Percentiles rank a stretch among this genome's conserved stretches.
These are phyloP conservation scores for Tragulus kanchil DNA, from an alignment of 2,113 vertebrate species.

Conservation along the genomic window DNA sequence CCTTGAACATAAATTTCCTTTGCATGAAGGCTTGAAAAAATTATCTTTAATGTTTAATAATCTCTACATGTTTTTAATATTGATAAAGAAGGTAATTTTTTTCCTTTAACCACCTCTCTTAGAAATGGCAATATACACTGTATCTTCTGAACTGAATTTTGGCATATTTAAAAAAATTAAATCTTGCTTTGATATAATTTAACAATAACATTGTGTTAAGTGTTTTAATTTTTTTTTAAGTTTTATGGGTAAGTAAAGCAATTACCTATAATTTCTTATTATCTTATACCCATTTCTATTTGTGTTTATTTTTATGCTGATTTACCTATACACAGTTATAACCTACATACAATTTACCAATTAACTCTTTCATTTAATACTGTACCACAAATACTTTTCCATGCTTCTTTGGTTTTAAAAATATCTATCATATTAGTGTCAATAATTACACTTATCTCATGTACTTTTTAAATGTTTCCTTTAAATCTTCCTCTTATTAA, in stretches of 20 bases:
- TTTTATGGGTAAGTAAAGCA: neutral
- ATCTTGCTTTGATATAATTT: neutral
- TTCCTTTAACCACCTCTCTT: slow-evolving; percentile 47
- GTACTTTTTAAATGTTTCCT: neutral
- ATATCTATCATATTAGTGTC: neutral
- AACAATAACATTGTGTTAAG: neutral
- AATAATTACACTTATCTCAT: neutral
- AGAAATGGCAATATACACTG: slow-evolving; percentile 45
- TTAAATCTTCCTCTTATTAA: neutral
- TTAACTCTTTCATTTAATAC: neutral
- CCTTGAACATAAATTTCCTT: neutral
- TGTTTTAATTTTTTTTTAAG: neutral
- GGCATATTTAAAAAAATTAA: neutral
- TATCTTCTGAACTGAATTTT: slow-evolving; percentile 46
- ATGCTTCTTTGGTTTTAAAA: neutral
- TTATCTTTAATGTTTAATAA: slow-evolving; percentile 79
- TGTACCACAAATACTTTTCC: neutral
- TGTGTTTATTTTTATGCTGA: neutral
- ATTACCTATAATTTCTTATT: neutral
- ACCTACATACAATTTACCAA: neutral
- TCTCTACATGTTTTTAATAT: slow-evolving; percentile 72
- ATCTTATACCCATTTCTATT: neutral
- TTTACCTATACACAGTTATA: neutral
- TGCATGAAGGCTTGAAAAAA: neutral
- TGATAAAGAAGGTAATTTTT: slow-evolving; percentile 73